A percentile compares a stretch with the other conserved stretches of the same genome.
These are phyloP conservation scores for Collichthys lucidus DNA, from an alignment of 2,113 vertebrate species.

Conservation along the genomic window DNA sequence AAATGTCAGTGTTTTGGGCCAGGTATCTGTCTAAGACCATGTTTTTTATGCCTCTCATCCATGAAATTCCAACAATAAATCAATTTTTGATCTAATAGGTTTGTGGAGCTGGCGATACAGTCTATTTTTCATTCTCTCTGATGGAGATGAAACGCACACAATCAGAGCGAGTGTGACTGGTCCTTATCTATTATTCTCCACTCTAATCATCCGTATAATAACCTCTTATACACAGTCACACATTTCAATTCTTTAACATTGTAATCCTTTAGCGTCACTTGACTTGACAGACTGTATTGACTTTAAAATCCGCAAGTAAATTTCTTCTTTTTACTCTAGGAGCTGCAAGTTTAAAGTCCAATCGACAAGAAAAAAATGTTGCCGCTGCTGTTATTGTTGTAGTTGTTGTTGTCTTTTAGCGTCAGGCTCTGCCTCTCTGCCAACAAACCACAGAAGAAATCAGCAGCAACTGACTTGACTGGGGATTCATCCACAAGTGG, in stretches of 20 bases:
- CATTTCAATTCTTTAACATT: background rate
- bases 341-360: background rate
- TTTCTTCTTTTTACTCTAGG: background rate
- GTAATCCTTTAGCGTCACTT: background rate
- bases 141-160: background rate
- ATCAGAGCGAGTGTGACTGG: background rate
- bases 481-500: slow-evolving; percentile 27
- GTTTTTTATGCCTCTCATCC: background rate
- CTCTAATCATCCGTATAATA: background rate
- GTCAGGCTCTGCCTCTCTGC: background rate
- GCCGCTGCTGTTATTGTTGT: background rate
- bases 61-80: background rate
- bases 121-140: background rate
- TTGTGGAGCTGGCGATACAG: background rate
- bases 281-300: background rate
- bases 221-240: background rate
- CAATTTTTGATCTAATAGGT: background rate
- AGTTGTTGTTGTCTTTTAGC: background rate
- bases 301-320: background rate
- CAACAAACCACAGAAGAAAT: background rate
- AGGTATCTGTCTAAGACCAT: background rate
- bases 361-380: background rate
- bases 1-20: background rate
- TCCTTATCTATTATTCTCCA: background rate
- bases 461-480: background rate